Evolutionary conservation across 92 coral and sea anemone species (phyloP), one percentile per base, ranked within the genome.

Genomic region (Parazoanthus darwini): DNA sequence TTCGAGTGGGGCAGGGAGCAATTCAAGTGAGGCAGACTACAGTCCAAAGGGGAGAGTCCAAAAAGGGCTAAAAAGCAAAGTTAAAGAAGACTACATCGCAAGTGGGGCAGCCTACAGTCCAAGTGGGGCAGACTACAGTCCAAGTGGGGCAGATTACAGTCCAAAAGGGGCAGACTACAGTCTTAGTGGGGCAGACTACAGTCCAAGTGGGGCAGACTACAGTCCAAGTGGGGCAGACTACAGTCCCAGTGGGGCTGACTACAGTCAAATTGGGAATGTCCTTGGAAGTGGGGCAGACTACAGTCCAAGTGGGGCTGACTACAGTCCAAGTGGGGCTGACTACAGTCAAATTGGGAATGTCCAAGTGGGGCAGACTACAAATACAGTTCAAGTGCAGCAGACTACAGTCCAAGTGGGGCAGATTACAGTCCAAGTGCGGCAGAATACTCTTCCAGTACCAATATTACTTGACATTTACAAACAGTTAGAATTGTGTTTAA

Each of bases 11-110:
- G 8, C 51, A 29, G 33, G 33, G 33, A 29, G 33, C 33, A 29
- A 29, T 46, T 46, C 51, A 46, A 4, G 51, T 46, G 42, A 10
- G 51, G 8, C 9, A 38, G 56, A 33, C 48, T 70, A 87, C 89
- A 63, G 44, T 77, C 89, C 75, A 58, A 66, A 70, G 29, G 76
- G 70, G 72, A 39, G 89, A 46, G 51, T 9, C 80, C 63, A 87
- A 38, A 6, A 59, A 58, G 51, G 89, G 89, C n/a, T 29, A 29
- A 29, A 29, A 29, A 29, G 33, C 33, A 29, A 29, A 29, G 33
- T 29, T 29, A 29, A 29, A 29, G 33, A 29, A 86, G 29, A 86
- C 22, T 36, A 25, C 33, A 29, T 29, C 33, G 33, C 51, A 46
- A 39, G 51, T 46, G 51, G 11, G 51, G 7, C 51, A 46, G 8